Evolutionary conservation across 2,888 invertebrate species (phyloP).

Genomic region (Ormyrus labotus): DNA sequence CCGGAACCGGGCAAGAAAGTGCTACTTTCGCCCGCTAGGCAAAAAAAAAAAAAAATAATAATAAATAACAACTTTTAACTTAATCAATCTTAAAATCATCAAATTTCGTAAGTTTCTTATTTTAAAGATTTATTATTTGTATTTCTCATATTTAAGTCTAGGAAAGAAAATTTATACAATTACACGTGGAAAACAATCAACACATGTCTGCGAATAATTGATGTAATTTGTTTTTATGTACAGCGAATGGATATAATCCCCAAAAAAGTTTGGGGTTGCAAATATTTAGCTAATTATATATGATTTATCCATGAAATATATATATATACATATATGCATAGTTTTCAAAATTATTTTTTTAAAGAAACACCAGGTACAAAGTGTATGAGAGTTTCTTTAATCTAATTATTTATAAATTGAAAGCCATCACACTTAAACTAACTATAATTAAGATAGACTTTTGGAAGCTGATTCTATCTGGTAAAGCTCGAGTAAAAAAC

Average conservation of each 20-base stretch:
- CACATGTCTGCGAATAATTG: no score
- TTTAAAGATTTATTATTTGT: background rate
- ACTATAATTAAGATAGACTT: conserved; percentile 21
- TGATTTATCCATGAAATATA: conserved; percentile 52
- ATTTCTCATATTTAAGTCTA: conserved; percentile 10
- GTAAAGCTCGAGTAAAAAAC: conserved; percentile 23
- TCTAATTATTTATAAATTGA: conserved; percentile 24
- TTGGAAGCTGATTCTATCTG: conserved; percentile 38
- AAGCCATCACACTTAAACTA: background rate
- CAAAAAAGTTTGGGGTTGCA: conserved; percentile 6
- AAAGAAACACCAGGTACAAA: conserved; percentile 50
- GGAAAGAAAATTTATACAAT: conserved; percentile 46
- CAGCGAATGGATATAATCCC: background rate
- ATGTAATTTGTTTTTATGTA: conserved; percentile 30
- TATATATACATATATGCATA: background rate
- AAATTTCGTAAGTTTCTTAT: background rate
- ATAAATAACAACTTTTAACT: no score
- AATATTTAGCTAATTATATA: conserved; percentile 42
- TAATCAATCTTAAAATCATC: no score
- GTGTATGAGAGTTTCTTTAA: conserved; percentile 30
- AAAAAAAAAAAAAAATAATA: no score
- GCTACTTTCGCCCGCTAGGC: no score
- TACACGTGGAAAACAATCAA: background rate
- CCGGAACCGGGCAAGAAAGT: no score
- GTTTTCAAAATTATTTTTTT: conserved; percentile 27